Evolutionary conservation across 2,113 vertebrate genomes (phyloP).

Genomic region (Ammodramus savannarum): DNA sequence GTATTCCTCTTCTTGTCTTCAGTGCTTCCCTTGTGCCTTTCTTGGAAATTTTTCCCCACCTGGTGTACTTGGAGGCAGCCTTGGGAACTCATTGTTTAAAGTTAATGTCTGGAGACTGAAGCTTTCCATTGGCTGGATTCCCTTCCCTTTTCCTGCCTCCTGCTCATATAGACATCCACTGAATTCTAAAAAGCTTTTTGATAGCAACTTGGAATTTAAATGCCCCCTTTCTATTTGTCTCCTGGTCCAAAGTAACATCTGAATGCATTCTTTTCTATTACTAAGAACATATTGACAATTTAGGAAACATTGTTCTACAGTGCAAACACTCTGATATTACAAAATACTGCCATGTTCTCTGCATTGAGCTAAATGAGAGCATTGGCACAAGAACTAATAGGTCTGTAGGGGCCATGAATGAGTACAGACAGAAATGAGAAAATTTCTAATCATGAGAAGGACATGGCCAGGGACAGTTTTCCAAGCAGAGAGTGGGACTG

Average conservation of each 20-base stretch:
- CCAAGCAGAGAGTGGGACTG: background rate
- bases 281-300: constrained; percentile 33
- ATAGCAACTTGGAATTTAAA: background rate
- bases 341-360: constrained; percentile 17
- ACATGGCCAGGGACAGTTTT: background rate
- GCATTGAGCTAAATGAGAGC: background rate
- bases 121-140: background rate
- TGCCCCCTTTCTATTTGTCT: constrained; percentile 9
- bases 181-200: constrained; percentile 45
- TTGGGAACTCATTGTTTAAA: background rate
- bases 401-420: background rate
- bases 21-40: background rate
- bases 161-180: background rate
- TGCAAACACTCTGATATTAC: constrained; percentile 8
- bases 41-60: background rate
- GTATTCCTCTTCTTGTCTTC: background rate
- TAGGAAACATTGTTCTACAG: constrained; percentile 28
- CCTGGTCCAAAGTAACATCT: constrained; percentile 19
- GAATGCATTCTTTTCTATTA: constrained; percentile 36
- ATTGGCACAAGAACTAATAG: constrained; percentile 29
- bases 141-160: background rate
- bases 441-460: background rate
- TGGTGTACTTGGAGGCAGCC: background rate
- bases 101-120: background rate
- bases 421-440: constrained; percentile 22